Evolutionary conservation across 2,888 invertebrate genomes (phyloP).

Genomic region (Lordiphosa fenestrarum): DNA sequence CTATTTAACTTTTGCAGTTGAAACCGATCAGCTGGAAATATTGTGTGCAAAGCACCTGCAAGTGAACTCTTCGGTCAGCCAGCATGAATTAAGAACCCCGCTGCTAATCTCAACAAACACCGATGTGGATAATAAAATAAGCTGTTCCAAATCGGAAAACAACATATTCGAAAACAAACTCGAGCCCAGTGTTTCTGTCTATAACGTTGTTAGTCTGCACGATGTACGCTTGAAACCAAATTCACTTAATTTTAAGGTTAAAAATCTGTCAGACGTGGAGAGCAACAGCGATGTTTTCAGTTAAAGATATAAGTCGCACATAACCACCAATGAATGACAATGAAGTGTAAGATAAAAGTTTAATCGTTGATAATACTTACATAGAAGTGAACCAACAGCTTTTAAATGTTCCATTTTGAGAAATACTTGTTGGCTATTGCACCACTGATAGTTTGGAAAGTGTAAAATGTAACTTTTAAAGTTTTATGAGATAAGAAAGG

Average conservation of each 20-base stretch:
- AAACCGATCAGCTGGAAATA: constrained; percentile 21
- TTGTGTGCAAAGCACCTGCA: constrained; percentile 21
- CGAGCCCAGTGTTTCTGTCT: constrained; percentile 43
- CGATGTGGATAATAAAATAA: constrained; percentile 25
- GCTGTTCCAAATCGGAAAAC: constrained; percentile 62
- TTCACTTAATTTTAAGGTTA: constrained; percentile 29
- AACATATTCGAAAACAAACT: constrained; percentile 58
- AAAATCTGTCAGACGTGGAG: constrained; percentile 41
- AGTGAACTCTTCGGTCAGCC: constrained; percentile 28
- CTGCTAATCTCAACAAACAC: constrained; percentile 19
- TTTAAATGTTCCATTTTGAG: too few relatives aligned
- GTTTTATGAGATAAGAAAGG: too few relatives aligned
- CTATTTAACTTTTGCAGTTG: too few relatives aligned
- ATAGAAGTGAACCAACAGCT: too few relatives aligned
- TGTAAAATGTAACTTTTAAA: too few relatives aligned
- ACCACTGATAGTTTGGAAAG: too few relatives aligned
- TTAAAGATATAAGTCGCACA: not conserved
- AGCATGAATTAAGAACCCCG: constrained; percentile 23
- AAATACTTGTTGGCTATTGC: too few relatives aligned
- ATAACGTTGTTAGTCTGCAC: constrained; percentile 64
- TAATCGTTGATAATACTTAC: too few relatives aligned
- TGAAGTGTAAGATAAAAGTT: too few relatives aligned
- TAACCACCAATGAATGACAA: too few relatives aligned
- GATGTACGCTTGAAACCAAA: constrained; percentile 53
- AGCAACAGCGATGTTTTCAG: constrained; percentile 9